A percentile compares a stretch with the other conserved stretches of the same genome.
These are phyloP conservation scores for Brachyalestes nurse DNA, from an alignment of 2,797 vertebrate species.

Conservation along the genomic window DNA sequence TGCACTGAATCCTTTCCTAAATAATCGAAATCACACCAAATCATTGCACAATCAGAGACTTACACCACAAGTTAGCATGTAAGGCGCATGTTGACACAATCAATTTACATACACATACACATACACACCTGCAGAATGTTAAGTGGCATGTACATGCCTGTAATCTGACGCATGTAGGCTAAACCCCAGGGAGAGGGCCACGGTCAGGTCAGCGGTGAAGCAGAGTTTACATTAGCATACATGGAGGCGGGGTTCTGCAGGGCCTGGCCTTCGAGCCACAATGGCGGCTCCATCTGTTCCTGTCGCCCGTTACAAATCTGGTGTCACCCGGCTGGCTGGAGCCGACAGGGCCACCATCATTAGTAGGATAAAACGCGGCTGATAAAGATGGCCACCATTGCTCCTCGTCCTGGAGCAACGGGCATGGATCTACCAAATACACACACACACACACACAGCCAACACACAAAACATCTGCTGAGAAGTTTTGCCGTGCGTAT, in stretches of 20 bases:
- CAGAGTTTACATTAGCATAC: conserved; percentile 98
- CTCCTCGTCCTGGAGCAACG: conserved; percentile 80
- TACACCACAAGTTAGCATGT: not conserved
- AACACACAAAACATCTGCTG: not conserved
- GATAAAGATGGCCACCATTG: conserved; percentile 65
- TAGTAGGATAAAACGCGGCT: conserved; percentile 74
- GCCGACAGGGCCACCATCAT: conserved; percentile 79
- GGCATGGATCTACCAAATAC: conserved; percentile 17
- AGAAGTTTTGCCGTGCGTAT: conserved; percentile 1
- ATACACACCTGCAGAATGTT: conserved; percentile 29
- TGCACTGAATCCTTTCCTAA: not conserved
- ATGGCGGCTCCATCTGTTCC: conserved; percentile 90
- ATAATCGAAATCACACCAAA: not conserved
- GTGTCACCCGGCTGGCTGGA: conserved; percentile 86
- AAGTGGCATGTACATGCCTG: conserved; percentile 31
- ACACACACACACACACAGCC: conserved; percentile 4
- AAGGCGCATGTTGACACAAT: not conserved
- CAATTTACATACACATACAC: conserved; percentile 24
- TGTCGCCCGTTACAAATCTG: conserved; percentile 88
- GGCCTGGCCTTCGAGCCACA: conserved; percentile 70
- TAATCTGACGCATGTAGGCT: conserved; percentile 34
- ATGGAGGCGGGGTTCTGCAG: conserved; percentile 62
- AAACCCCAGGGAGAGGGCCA: conserved; percentile 68
- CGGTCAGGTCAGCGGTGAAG: conserved; percentile 86
- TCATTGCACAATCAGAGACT: not conserved